Percentiles rank a stretch among this genome's conserved stretches.
These are phyloP conservation scores for Lissocephala sabroskyi DNA, from an alignment of 2,888 invertebrate genomes.

Conservation along the genomic window DNA sequence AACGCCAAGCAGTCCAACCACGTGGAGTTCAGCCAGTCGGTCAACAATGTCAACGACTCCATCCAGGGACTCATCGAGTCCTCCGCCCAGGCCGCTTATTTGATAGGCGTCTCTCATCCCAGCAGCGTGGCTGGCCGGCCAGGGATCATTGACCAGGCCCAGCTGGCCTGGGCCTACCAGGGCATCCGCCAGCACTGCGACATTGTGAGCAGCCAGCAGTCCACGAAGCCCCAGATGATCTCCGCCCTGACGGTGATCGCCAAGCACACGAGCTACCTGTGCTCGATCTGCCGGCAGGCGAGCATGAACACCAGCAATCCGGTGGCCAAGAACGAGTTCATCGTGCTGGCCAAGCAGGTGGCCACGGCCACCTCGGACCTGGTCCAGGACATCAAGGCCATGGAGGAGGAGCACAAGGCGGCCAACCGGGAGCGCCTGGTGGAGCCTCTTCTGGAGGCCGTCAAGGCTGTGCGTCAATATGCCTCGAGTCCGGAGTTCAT, in stretches of 20 bases:
- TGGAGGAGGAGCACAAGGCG: constrained; percentile 88
- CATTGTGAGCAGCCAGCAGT: constrained; percentile 80
- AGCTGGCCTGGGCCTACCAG: constrained; percentile 89
- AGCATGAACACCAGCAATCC: constrained; percentile 92
- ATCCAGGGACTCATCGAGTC: constrained; percentile 95
- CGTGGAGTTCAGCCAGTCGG: constrained; percentile 87
- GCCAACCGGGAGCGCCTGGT: constrained; percentile 85
- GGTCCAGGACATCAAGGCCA: constrained; percentile 93
- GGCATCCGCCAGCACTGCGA: constrained; percentile 93
- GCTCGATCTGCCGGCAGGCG: constrained; percentile 95
- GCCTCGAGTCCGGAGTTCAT: constrained; percentile 96
- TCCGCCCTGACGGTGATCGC: constrained; percentile 95
- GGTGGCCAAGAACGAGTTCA: constrained; percentile 95
- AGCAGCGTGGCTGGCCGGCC: constrained; percentile 90
- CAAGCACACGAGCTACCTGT: constrained; percentile 95
- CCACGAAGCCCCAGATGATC: constrained; percentile 87
- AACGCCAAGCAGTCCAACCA: constrained; percentile 91
- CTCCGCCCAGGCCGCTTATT: constrained; percentile 94
- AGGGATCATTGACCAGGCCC: constrained; percentile 90
- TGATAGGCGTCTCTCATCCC: constrained; percentile 94
- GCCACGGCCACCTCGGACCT: constrained; percentile 95
- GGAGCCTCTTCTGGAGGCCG: constrained; percentile 89
- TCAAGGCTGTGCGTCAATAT: constrained; percentile 92
- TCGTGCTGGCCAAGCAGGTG: constrained; percentile 97
- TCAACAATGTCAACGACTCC: constrained; percentile 86